Evolutionary conservation across 1,140 invertebrate genomes (phyloP), one percentile per base, ranked within the genome.

Genomic region (Ips typographus): DNA sequence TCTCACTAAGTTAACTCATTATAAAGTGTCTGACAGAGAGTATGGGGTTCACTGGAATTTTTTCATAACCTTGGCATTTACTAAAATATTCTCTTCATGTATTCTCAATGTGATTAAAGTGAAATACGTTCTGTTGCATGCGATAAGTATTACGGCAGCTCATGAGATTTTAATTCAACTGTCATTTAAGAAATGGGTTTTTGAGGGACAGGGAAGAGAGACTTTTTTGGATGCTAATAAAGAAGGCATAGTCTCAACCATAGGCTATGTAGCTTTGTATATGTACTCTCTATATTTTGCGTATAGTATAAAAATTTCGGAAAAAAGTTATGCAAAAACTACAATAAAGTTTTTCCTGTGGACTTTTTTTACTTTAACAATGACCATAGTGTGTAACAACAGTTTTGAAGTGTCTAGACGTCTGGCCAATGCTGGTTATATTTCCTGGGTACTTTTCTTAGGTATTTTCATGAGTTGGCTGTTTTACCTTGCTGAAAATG

Each of bases 1-100:
- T 1, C 79, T 86, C n/a, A 82, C 90, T 6, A 87, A 87, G 76
- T 75, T 84, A 66, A 79, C 89, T 2, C 85, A 92, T 65, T 98
- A 98, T 81, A 90, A 94, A 63, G 89, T 92, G 76, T 91, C 95
- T 80, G 85, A 93, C 0, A 87, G 89, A 3, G 97, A 98, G 78
- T 99, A 98, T 84, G 97, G 96, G 2, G 84, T 91, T 3, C 95
- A 98, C 82, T 97, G 96, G 94, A 99, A 99, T 80, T 98, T 98
- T 79, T 98, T 98, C 78, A 89, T 97, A 66, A 98, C 94, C 1
- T 79, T 98, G 44, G 93, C 92, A 39, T 81, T 90, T 52, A 89
- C 94, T 3, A 95, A 94, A 85, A 77, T 95, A 1, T 76, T 92
- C 37, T 87, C 87, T 38, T 86, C 85, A 40, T 69, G 88, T 42